Conservation (phyloP, 2,797 vertebrate species). For the Paratrypauchen microcephalus region DNA sequence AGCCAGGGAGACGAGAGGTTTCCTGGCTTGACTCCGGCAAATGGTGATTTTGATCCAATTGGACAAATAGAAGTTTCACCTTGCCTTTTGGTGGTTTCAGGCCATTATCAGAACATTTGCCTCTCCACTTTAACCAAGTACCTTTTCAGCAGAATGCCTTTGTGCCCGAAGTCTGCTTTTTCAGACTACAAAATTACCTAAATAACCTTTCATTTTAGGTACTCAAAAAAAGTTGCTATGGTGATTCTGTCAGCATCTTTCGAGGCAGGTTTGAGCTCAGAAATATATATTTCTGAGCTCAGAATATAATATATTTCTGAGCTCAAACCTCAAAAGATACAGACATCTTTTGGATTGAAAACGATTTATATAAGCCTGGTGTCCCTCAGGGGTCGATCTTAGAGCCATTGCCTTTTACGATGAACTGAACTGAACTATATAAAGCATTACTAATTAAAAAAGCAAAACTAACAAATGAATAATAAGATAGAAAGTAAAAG, state of each 20-base stretch:
- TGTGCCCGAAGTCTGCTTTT: not conserved
- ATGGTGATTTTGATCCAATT: conserved; percentile 22
- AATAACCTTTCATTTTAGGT: not conserved
- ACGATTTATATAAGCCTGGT: not conserved
- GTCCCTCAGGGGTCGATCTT: not conserved
- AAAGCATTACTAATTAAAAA: not conserved
- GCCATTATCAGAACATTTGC: conserved; percentile 13
- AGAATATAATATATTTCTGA: no score
- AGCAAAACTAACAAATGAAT: not conserved
- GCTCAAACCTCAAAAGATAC: no score
- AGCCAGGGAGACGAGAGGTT: conserved; percentile 15
- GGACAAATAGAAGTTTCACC: conserved; percentile 8
- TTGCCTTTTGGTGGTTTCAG: conserved; percentile 8
- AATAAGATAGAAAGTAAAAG: not conserved
- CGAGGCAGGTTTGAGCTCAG: not conserved
- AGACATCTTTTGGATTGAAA: not conserved
- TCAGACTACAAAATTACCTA: not conserved
- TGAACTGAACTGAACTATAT: not conserved
- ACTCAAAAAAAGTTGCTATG: not conserved
- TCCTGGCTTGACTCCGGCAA: conserved; percentile 23
- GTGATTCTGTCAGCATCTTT: not conserved
- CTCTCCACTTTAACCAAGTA: not conserved
- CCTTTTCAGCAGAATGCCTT: not conserved
- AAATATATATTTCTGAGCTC: no score
- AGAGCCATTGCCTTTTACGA: no score